phyloP scores from a whole-genome alignment of 2,888 invertebrate genomes.

The Chironomus riparius region DNA sequence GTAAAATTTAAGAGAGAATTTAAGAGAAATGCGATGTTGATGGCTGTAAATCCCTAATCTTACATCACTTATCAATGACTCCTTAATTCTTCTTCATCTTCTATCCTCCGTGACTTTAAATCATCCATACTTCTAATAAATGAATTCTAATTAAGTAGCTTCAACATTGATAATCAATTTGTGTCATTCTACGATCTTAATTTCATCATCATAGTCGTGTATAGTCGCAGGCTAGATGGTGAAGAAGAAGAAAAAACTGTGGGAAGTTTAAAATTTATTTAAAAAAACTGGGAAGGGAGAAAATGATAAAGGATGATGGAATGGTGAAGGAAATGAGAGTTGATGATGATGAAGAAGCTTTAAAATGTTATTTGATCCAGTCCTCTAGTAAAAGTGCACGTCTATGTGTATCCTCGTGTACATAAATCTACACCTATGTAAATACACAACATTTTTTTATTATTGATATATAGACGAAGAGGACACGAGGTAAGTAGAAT shows the following conservation, averaged over 20 bases:
- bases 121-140: not conserved
- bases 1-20: too few relatives aligned
- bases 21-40: too few relatives aligned
- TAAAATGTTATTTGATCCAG: not conserved
- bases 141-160: slow-evolving; percentile 11
- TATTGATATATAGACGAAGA: not conserved
- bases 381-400: too few relatives aligned
- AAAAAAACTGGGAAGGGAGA: not conserved
- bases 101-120: too few relatives aligned
- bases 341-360: not conserved
- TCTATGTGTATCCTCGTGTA: too few relatives aligned
- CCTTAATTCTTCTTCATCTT: too few relatives aligned
- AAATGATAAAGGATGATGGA: not conserved
- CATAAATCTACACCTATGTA: too few relatives aligned
- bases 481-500: not conserved
- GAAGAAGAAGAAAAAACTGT: not conserved
- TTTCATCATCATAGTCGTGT: not conserved
- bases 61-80: too few relatives aligned
- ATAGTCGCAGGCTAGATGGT: not conserved
- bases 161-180: slow-evolving; percentile 16
- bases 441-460: not conserved
- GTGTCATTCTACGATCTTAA: not conserved
- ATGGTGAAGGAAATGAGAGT: not conserved
- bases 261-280: not conserved
- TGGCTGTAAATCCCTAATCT: too few relatives aligned